Base-by-base conservation (phyloP, 2,888 invertebrate genomes). In the Idaea dimidiata region DNA sequence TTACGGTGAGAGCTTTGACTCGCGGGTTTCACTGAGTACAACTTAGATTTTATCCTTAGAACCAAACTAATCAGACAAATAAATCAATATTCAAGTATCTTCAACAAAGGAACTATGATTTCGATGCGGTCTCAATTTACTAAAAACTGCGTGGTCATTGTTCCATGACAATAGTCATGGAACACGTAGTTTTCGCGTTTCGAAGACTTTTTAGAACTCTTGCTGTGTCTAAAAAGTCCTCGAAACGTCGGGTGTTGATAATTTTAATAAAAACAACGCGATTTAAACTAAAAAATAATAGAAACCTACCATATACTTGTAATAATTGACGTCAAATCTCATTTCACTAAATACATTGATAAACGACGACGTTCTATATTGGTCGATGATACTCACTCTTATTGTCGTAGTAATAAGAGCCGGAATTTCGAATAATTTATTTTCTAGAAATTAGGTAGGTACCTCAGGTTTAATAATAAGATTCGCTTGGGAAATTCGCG, bases 401-500 rank as follows among this genome's bases (percentile, higher is more conserved):
- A 43, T 14, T 43, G 43, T 8, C 43, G 3, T 6, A 43, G 43
- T 10, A 10, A 43, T 43, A 43, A 43, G 43, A 14, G 10, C 3
- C 43, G 10, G 43, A 16, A 43, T 43, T 33, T 60, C 64, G 65
- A 57, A 66, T 65, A 71, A 69, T 65, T 63, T 69, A 67, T 71
- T 65, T 65, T 61, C 55, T 60, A 66, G 60, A 66, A 67, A 69
- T 65, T 56, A 69, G 43, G 10, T 43, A 43, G 24, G 24, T 24
- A 24, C 24, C 24, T 24, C 1, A 43, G 43, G 43, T 43, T 66
- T 64, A 61, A 59, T 24, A 24, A 43, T 43, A 43, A 56, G 32
- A 64, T 57, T 61, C 71, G 54, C 68, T 60, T 63, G 71, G 71
- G 69, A 71, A 71, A 71, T 71, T 61, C 62, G 17, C 61, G 63